Evolutionary conservation across 2,797 vertebrate species (phyloP).

Genomic region (Pempheris klunzingeri): DNA sequence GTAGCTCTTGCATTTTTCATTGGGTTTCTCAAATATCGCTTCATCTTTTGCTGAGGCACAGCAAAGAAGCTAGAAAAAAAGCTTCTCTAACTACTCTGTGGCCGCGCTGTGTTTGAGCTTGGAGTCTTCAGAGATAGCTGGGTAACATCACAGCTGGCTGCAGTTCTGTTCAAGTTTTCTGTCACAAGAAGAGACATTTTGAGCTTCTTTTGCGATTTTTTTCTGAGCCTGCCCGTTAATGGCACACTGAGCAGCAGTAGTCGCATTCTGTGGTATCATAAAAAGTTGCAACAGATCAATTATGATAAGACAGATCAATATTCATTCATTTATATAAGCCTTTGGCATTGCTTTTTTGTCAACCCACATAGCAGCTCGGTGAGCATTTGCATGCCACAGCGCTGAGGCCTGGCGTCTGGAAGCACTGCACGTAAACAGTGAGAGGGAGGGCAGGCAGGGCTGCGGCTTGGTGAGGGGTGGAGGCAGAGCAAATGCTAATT

Average conservation of each 20-base stretch:
- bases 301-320: constrained; percentile 58
- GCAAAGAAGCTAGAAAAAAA: constrained; percentile 28
- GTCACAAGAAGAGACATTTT: constrained; percentile 39
- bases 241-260: constrained; percentile 29
- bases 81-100: constrained; percentile 1
- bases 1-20: constrained; percentile 19
- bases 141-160: constrained; percentile 50
- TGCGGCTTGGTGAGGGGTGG: constrained; percentile 61
- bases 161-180: constrained; percentile 27
- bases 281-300: constrained; percentile 55
- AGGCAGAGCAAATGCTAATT: constrained; percentile 85
- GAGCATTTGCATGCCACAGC: constrained; percentile 58
- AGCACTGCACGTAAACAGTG: constrained; percentile 66
- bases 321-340: constrained; percentile 59
- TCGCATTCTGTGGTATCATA: constrained; percentile 28
- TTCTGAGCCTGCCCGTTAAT: constrained; percentile 44
- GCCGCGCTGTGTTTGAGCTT: constrained; percentile 21
- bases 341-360: constrained; percentile 54
- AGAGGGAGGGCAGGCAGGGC: constrained; percentile 53
- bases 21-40: constrained; percentile 49
- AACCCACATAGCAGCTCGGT: constrained; percentile 54
- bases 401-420: constrained; percentile 58
- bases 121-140: constrained; percentile 48
- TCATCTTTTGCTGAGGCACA: constrained; percentile 57
- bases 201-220: constrained; percentile 47